Evolutionary conservation across 1,140 invertebrate genomes (phyloP).

Genomic region (Rhizoglyphus robini): DNA sequence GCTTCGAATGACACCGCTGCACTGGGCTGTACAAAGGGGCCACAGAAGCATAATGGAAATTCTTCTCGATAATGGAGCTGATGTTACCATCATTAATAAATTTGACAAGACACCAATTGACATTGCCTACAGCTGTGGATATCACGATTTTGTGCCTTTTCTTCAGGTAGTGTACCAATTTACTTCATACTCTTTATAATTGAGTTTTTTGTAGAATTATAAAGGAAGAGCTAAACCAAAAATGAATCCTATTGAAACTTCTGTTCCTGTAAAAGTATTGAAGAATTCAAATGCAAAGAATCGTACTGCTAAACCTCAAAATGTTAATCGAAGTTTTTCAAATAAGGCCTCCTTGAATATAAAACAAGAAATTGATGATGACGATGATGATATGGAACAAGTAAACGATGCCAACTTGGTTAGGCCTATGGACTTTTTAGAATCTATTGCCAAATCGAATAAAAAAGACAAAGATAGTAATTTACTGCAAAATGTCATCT

Average conservation of each 20-base stretch:
- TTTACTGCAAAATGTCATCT: slow-evolving; percentile 57
- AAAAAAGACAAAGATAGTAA: slow-evolving; percentile 50
- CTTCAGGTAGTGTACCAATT: slow-evolving; percentile 35
- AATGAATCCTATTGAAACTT: slow-evolving; percentile 6
- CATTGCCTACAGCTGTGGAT: slow-evolving; percentile 51
- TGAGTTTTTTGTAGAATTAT: slow-evolving; percentile 18
- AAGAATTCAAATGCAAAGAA: neutral
- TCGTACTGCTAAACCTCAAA: neutral
- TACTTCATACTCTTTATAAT: neutral
- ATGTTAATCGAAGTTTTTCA: neutral
- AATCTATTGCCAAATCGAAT: slow-evolving; percentile 43
- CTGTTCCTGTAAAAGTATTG: neutral
- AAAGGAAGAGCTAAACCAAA: slow-evolving; percentile 3
- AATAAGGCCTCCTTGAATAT: neutral
- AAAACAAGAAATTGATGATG: slow-evolving; percentile 13
- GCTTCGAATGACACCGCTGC: slow-evolving; percentile 81
- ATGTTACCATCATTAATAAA: slow-evolving; percentile 53
- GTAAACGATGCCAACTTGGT: neutral
- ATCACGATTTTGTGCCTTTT: slow-evolving; percentile 47
- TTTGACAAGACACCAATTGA: slow-evolving; percentile 68
- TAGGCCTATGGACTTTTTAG: neutral
- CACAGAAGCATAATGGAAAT: slow-evolving; percentile 52
- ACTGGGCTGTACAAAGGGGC: slow-evolving; percentile 82
- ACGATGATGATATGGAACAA: neutral
- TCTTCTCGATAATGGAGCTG: slow-evolving; percentile 56